Evolutionary conservation across 2,113 vertebrate species (phyloP).

Genomic region (Cynocephalus volans): DNA sequence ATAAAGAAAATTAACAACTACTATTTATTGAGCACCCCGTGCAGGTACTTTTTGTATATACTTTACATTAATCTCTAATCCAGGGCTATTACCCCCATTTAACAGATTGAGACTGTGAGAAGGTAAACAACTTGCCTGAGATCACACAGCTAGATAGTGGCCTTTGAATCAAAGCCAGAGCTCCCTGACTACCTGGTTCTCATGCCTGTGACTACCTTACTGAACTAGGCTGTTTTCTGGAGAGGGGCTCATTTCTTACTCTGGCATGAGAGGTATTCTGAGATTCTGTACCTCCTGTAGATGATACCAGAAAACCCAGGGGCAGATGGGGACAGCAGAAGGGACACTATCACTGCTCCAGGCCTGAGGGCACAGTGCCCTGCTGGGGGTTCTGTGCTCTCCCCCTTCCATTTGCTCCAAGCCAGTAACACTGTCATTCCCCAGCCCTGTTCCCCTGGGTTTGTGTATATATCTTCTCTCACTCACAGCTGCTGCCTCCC

Average conservation of each 20-base stretch:
- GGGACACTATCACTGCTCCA: not conserved
- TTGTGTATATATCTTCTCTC: not conserved
- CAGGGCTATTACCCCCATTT: not conserved
- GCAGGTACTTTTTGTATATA: not conserved
- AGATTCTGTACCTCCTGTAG: not conserved
- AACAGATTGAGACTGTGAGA: not conserved
- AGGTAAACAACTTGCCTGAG: not conserved
- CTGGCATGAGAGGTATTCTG: not conserved
- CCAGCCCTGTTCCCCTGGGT: not conserved
- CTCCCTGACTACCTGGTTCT: not conserved
- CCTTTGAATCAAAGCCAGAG: not conserved
- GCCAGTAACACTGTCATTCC: not conserved
- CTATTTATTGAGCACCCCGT: not conserved
- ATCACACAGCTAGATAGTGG: not conserved
- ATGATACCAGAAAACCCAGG: not conserved
- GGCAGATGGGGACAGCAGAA: slow-evolving; percentile 20
- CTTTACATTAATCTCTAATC: not conserved
- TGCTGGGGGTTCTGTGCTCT: not conserved
- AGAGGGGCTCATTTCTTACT: not conserved
- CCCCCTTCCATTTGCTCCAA: not conserved
- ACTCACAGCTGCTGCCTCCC: not conserved
- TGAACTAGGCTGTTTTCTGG: not conserved
- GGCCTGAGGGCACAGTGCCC: not conserved
- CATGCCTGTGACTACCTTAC: not conserved
- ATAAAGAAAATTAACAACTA: not conserved